phyloP scores from a whole-genome alignment of 2,888 invertebrate genomes.

The Lasioglossum malachurum region DNA sequence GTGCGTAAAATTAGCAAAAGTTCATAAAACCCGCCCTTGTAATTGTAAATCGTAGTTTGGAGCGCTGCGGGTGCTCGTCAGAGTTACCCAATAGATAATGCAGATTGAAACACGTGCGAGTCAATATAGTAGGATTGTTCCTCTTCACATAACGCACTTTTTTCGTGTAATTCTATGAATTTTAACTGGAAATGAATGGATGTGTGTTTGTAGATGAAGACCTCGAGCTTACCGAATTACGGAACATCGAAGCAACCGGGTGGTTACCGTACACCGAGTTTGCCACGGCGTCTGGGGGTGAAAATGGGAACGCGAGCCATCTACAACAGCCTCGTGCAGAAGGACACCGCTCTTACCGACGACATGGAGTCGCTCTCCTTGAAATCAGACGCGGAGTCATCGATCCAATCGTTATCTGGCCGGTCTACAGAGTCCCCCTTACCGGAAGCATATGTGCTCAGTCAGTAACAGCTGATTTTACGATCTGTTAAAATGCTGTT shows the following conservation, averaged over 20 bases:
- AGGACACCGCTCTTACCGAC: conserved; percentile 80
- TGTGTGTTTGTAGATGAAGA: conserved; percentile 74
- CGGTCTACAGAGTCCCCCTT: conserved; percentile 83
- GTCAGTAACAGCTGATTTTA: conserved; percentile 79
- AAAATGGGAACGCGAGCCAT: conserved; percentile 92
- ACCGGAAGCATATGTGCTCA: conserved; percentile 86
- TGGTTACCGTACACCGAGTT: conserved; percentile 80
- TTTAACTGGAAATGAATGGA: neutral
- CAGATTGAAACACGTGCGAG: neutral
- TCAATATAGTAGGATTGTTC: neutral
- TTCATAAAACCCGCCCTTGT: neutral
- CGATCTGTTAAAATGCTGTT: neutral
- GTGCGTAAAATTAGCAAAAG: conserved; percentile 58
- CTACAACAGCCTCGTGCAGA: conserved; percentile 81
- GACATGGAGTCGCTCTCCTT: conserved; percentile 81
- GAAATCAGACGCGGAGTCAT: conserved; percentile 82
- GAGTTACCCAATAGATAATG: neutral
- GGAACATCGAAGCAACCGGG: conserved; percentile 76
- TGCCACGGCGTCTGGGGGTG: conserved; percentile 87
- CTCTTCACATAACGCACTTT: neutral
- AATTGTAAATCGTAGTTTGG: neutral
- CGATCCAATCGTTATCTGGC: conserved; percentile 80
- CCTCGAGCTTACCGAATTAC: conserved; percentile 81
- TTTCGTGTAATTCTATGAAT: neutral
- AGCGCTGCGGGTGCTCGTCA: neutral